Base-by-base conservation (phyloP, 2,113 vertebrate genomes). In the Pan paniscus region DNA sequence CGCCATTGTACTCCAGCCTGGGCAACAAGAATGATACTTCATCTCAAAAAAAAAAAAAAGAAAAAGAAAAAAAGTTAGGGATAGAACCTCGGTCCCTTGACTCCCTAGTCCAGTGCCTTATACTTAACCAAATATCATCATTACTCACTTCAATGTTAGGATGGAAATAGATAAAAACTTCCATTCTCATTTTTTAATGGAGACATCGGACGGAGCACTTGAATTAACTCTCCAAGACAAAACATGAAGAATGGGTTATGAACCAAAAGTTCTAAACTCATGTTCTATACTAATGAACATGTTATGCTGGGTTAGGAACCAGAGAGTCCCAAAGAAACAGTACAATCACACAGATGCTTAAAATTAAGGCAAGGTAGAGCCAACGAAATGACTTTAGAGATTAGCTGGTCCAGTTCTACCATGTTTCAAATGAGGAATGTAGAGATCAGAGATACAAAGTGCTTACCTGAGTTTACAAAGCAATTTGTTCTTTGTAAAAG, bases 371-470 rank as follows among this genome's bases (percentile, higher is more conserved):
- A 96, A 90, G 79, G 64, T 57, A 7, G 10, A 83, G 75, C 30
- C 76, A 20, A 30, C 73, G 64, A 12, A 40, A 91, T 14, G 38
- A 90, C 30, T n/a, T 84, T 35, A 78, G 40, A 95, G 67, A 97
- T 84, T 70, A 88, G 72, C 50, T 94, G 17, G 83, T 92, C 59
- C 52, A 75, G 67, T 85, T 23, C 38, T 91, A 40, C 79, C 61
- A 89, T 75, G 75, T 86, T 96, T 89, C 46, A 92, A 90, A 93
- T 64, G 6, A 95, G 30, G n/a, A 80, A 40, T 59, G 38, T 82
- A 6, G 88, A 84, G 27, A 92, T 30, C n/a, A 95, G 55, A 96
- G 64, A 89, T 12, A 88, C 3, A 52, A 91, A 91, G 6, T 43
- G 6, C 10, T 78, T 83, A 92, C 23, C 7, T 27, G 86, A 95